Conservation (phyloP, 35 echinoderm and acorn worm species). For the Heliocidaris erythrogramma region DNA sequence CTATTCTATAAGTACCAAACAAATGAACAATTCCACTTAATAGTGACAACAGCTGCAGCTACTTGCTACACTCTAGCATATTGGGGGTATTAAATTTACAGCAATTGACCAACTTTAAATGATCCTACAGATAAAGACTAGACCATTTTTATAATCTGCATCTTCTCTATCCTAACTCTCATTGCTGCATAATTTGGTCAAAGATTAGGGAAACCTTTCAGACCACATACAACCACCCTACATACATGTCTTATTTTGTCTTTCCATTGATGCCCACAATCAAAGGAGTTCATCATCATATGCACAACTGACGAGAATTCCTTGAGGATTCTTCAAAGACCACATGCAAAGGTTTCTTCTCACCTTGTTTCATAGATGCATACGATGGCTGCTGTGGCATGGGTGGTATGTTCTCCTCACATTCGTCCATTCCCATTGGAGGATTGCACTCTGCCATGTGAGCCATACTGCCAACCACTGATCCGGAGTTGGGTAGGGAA, state of each 20-base stretch:
- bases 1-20: background rate
- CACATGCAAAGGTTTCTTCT: background rate
- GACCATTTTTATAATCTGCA: background rate
- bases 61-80: background rate
- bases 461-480: slow-evolving; percentile 53
- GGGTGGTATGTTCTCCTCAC: slow-evolving; percentile 59
- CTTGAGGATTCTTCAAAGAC: background rate
- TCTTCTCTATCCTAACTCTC: background rate
- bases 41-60: background rate
- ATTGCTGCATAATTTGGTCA: background rate
- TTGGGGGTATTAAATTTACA: background rate
- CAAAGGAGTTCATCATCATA: background rate
- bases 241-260: too few species aligned
- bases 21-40: background rate
- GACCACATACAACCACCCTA: background rate
- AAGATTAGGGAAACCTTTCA: background rate
- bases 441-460: slow-evolving; percentile 59
- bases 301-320: background rate
- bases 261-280: too few species aligned
- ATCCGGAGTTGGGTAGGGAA: slow-evolving; percentile 25
- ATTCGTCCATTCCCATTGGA: slow-evolving; percentile 55
- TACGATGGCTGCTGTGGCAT: background rate
- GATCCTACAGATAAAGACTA: background rate
- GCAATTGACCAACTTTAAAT: background rate
- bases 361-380: background rate